These are phyloP conservation scores for Poecilobothrus nobilitatus DNA, from an alignment of 2,888 invertebrate genomes.

Conservation along the genomic window DNA sequence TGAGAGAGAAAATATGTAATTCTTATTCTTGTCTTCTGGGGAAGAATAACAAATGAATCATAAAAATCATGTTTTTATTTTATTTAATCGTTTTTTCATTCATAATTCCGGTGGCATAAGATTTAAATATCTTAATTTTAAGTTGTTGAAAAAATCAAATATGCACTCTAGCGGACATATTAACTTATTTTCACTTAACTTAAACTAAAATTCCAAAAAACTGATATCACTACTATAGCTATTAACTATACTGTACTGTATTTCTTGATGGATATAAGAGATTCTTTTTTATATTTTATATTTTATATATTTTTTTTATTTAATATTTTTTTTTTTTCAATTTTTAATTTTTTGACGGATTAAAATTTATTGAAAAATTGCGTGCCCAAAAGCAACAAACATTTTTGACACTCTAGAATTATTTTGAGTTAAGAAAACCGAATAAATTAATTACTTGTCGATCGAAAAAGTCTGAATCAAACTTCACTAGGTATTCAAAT, in stretches of 20 bases:
- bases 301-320: not conserved
- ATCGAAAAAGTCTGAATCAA: not conserved
- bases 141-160: not conserved
- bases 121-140: not conserved
- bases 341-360: constrained; percentile 1
- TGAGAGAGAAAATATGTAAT: no score
- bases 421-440: constrained; percentile 6
- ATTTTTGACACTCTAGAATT: constrained; percentile 1
- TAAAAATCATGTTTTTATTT: no score
- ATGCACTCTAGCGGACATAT: not conserved
- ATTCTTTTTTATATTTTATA: not conserved
- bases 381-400: constrained; percentile 4
- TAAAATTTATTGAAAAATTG: constrained; percentile 6
- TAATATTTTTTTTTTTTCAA: not conserved
- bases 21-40: no score
- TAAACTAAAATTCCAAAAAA: no score
- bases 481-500: no score
- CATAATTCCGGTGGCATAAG: not conserved
- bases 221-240: no score
- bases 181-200: no score
- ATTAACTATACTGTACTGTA: no score
- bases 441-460: constrained; percentile 4
- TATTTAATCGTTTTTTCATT: no score
- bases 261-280: no score
- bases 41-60: no score